Evolutionary conservation across 2,888 invertebrate species (phyloP).

Genomic region (Pseudococcus viburni): DNA sequence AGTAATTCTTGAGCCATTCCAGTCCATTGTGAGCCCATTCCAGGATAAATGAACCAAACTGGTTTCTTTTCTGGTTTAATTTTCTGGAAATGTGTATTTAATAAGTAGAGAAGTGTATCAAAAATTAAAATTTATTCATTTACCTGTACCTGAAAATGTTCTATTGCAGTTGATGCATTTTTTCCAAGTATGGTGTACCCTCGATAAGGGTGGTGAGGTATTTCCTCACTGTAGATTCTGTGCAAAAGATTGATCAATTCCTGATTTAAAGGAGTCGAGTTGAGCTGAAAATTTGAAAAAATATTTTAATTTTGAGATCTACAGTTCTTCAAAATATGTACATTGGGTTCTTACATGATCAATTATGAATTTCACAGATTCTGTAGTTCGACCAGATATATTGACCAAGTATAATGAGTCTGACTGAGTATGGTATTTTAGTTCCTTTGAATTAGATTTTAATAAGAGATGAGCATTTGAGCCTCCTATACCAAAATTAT

Average conservation of each 20-base stretch:
- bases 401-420: constrained; percentile 68
- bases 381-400: constrained; percentile 68
- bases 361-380: constrained; percentile 59
- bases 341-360: constrained; percentile 67
- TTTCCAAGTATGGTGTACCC: constrained; percentile 73
- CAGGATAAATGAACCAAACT: constrained; percentile 81
- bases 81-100: background rate
- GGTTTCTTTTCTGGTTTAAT: constrained; percentile 71
- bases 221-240: constrained; percentile 69
- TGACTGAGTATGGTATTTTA: constrained; percentile 68
- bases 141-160: constrained; percentile 16
- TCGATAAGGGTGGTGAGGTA: constrained; percentile 73
- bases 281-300: constrained; percentile 63
- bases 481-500: constrained; percentile 67
- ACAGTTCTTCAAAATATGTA: background rate
- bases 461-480: constrained; percentile 67
- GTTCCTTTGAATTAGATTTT: constrained; percentile 65
- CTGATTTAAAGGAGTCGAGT: constrained; percentile 67
- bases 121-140: background rate
- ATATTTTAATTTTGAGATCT: background rate
- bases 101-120: background rate
- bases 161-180: background rate
- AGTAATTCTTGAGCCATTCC: constrained; percentile 86
- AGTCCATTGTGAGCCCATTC: constrained; percentile 86
- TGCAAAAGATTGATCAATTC: constrained; percentile 69